phyloP scores from a whole-genome alignment of 2,888 invertebrate species.

The Ferdinandea cuprea region DNA sequence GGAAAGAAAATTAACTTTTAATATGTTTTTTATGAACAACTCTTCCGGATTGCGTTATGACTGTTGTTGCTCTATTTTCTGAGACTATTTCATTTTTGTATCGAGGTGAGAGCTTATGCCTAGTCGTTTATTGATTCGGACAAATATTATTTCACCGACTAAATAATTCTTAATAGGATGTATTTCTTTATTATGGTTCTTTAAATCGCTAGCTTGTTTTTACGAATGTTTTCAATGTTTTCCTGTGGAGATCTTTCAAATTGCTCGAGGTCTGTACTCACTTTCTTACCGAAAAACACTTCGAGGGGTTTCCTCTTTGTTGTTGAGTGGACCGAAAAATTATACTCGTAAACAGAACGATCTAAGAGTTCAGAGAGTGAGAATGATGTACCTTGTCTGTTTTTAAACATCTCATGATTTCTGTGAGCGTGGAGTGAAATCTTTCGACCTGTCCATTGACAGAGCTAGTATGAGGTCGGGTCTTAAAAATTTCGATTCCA shows the following conservation, averaged over 20 bases:
- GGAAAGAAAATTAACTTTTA: too few relatives aligned
- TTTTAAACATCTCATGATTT: too few relatives aligned
- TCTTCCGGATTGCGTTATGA: too few relatives aligned
- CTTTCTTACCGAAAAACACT: too few relatives aligned
- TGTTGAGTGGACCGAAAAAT: too few relatives aligned
- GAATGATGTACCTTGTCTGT: constrained; percentile 11
- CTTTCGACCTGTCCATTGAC: constrained; percentile 54
- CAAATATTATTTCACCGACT: too few relatives aligned
- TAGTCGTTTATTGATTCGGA: constrained; percentile 42
- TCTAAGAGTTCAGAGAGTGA: constrained; percentile 59
- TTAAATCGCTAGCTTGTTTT: constrained; percentile 54
- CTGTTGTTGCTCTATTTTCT: too few relatives aligned
- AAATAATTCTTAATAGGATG: too few relatives aligned
- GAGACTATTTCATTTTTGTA: constrained; percentile 39
- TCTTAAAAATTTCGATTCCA: constrained; percentile 24
- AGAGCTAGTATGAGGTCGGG: constrained; percentile 21
- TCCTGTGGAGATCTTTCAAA: too few relatives aligned
- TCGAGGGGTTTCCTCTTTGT: too few relatives aligned
- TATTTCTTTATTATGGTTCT: constrained; percentile 62
- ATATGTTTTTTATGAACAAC: too few relatives aligned
- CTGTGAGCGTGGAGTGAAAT: constrained; percentile 35
- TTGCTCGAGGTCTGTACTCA: too few relatives aligned
- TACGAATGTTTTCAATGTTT: constrained; percentile 53
- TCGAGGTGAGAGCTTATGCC: not conserved
- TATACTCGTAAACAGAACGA: constrained; percentile 47